Evolutionary conservation across 2,888 invertebrate species (phyloP).

Genomic region (Patella depressa): DNA sequence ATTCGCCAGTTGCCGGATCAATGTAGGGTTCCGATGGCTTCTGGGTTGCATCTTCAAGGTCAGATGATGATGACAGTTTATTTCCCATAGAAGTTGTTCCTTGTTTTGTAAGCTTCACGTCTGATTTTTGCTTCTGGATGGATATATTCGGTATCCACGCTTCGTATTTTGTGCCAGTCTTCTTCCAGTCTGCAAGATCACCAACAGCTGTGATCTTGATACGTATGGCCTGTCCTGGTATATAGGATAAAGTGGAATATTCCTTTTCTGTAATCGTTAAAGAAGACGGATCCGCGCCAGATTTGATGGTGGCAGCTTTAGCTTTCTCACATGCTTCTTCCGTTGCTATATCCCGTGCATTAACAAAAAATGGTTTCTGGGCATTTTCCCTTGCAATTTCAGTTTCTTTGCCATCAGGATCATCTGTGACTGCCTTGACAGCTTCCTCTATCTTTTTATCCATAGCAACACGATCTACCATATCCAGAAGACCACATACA

Average conservation of each 20-base stretch:
- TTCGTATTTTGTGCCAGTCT: neutral
- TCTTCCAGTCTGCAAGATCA: conserved; percentile 38
- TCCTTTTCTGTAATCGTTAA: conserved; percentile 48
- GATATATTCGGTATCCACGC: neutral
- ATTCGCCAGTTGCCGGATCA: conserved; percentile 52
- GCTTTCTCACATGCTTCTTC: conserved; percentile 31
- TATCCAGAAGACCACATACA: conserved; percentile 47
- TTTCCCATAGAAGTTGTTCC: conserved; percentile 36
- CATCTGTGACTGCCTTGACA: conserved; percentile 21
- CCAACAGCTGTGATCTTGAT: conserved; percentile 63
- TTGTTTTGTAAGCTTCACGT: conserved; percentile 31
- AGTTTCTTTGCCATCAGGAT: conserved; percentile 25
- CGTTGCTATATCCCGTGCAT: conserved; percentile 43
- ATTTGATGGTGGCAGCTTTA: conserved; percentile 23
- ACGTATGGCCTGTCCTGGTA: conserved; percentile 61
- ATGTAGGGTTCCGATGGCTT: conserved; percentile 33
- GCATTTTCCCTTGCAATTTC: conserved; percentile 31
- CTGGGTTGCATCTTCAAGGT: neutral
- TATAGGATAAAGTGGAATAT: conserved; percentile 58
- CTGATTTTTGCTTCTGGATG: neutral
- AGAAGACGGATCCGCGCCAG: conserved; percentile 42
- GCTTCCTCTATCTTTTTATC: conserved; percentile 24
- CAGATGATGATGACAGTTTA: conserved; percentile 24
- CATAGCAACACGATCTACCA: conserved; percentile 35
- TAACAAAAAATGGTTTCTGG: conserved; percentile 39